Percentiles rank a stretch among this genome's conserved stretches.
These are phyloP conservation scores for Elaphurus davidianus DNA, from an alignment of 2,113 vertebrate species.

Conservation along the genomic window DNA sequence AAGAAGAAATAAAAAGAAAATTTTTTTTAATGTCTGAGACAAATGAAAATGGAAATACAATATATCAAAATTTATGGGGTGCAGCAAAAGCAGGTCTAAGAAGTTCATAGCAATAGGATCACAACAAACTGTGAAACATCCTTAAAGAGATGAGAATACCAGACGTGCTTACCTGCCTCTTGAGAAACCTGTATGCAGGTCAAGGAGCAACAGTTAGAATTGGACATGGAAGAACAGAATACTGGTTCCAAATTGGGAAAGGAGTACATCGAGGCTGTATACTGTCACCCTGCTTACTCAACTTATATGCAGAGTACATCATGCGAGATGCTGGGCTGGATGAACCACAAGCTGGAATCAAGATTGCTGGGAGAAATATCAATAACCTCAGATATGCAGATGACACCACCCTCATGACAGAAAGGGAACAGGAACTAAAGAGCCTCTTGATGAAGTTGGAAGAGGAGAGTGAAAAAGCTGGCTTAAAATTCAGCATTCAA, in stretches of 20 bases:
- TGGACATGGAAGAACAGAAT: background rate
- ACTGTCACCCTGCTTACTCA: background rate
- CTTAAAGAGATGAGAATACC: background rate
- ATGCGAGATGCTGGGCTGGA: background rate
- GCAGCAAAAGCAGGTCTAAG: background rate
- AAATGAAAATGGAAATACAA: background rate
- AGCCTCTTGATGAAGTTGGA: background rate
- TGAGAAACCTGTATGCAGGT: background rate
- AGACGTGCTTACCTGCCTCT: background rate
- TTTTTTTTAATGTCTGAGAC: background rate
- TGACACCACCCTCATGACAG: background rate
- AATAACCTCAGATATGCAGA: background rate
- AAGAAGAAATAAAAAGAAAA: background rate
- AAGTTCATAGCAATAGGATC: background rate
- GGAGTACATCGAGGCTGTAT: background rate
- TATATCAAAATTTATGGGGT: background rate
- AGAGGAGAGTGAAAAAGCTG: background rate
- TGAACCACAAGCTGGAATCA: background rate
- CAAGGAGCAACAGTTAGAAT: background rate
- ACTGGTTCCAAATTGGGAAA: background rate
- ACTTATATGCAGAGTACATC: background rate
- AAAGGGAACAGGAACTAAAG: background rate
- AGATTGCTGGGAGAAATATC: background rate
- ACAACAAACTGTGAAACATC: background rate
- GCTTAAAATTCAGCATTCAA: background rate